Evolutionary conservation across 2,888 invertebrate species (phyloP), one percentile per base, ranked within the genome.

Genomic region (Epirrhoe alternata): DNA sequence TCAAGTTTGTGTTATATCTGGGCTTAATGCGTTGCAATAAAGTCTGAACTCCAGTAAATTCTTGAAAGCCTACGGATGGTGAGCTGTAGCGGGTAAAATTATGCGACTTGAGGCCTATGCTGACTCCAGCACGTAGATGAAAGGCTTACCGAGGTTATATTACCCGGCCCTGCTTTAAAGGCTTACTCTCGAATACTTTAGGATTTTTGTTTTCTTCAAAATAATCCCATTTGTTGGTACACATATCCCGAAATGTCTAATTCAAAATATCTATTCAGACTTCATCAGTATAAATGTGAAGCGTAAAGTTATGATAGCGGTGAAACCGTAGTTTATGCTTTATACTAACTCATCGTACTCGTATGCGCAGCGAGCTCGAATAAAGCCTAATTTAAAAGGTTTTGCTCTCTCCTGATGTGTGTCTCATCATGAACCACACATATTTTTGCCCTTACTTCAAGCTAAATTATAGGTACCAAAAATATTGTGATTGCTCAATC

Each of bases 61-160:
- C 64, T 30, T 58, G 61, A 56, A 42, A 57, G 60, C 49, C 35
- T 58, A 50, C 24, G 52, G 66, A 62, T 67, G 59, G 69, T 66
- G 64, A 69, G 70, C 70, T 74, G 70, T 73, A 71, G 71, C 72
- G 75, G 74, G 72, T 73, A 75, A 83, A 84, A 85, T 86, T 82
- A 86, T 83, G 78, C 79, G 80, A 80, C 77, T 72, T 71, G 72
- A 77, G 70, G 78, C 77, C 73, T 72, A 74, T 72, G 74, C 71
- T 72, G 69, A 66, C 70, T 73, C 74, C 71, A 62, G 73, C 69
- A 66, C 77, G 66, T 76, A 82, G 81, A 85, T 84, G 81, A 85
- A 86, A 85, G 83, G 82, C 81, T 84, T 85, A 81, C 80, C 59
- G 71, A 77, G 78, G 80, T 77, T 80, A 79, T 76, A 76, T 75